A percentile compares a stretch with the other conserved stretches of the same genome.
phyloP scores from a whole-genome alignment of 2,797 vertebrate species.

The Eutrigla gurnardus region DNA sequence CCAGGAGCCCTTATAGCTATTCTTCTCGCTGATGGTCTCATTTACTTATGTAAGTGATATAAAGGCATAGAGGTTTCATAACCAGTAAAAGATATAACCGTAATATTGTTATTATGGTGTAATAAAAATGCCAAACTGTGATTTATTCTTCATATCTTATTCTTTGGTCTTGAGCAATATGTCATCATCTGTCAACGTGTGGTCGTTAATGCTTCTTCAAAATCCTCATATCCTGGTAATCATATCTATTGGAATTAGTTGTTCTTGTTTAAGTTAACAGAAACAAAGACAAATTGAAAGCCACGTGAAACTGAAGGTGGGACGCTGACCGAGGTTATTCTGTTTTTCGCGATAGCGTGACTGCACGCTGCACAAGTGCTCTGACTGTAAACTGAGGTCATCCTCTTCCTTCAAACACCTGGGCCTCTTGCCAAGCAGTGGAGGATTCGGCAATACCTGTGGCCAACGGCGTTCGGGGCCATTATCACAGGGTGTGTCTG shows the following conservation, averaged over 20 bases:
- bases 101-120: background rate
- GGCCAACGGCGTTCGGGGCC: conserved; percentile 43
- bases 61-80: background rate
- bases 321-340: background rate
- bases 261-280: conserved; percentile 11
- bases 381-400: conserved; percentile 35
- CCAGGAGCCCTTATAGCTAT: background rate
- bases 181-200: conserved; percentile 21
- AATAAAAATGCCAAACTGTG: conserved; percentile 8
- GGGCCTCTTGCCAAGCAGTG: conserved; percentile 15
- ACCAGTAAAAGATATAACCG: background rate
- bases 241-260: background rate
- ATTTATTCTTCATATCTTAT: conserved; percentile 6
- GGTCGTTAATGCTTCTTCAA: conserved; percentile 24
- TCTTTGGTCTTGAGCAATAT: background rate
- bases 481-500: conserved; percentile 67
- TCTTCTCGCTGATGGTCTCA: background rate
- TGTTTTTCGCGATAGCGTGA: conserved; percentile 24
- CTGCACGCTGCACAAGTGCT: conserved; percentile 19
- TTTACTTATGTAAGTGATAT: background rate
- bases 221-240: background rate
- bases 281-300: conserved; percentile 4
- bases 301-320: background rate
- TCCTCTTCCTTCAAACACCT: conserved; percentile 20
- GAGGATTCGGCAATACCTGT: conserved; percentile 29